Evolutionary conservation across 2,797 vertebrate species (phyloP), one percentile per base, ranked within the genome.

Genomic region (Gambusia yucatana): DNA sequence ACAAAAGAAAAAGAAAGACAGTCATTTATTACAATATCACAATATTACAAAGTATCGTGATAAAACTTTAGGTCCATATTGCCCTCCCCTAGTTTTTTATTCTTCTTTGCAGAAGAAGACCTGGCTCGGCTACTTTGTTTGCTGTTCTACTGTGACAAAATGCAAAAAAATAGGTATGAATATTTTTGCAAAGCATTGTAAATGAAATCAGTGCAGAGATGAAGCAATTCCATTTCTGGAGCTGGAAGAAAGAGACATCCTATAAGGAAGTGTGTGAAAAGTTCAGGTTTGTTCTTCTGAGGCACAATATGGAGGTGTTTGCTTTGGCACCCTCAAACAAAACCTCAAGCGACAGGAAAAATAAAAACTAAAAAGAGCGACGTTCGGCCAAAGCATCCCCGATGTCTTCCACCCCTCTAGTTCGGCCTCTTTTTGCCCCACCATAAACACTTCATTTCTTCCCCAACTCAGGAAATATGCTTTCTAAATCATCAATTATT

Each of bases 231-330:
- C 85, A 25, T 50, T 50, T 50, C 48, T 50, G 48, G 48, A 88
- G 81, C 84, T 84, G 79, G 70, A 87, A 76, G 74, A 59, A 65
- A 50, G 28, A 73, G 43, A 78, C 74, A 2, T 16, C 28, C 63
- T 11, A 48, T 83, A 91, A 88, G 91, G 82, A 89, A 72, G 88
- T 59, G 71, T 89, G 89, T 85, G 90, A 91, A 92, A 88, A 78
- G 69, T 84, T 86, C 63, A 65, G 72, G 82, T 52, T 39, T 25
- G 82, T 82, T 85, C 79, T 83, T 85, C 77, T 72, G 77, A 86
- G 88, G 90, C 88, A 82, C 82, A 89, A 87, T 48, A 91, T 82
- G 72, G 79, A 88, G 82, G 83, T 90, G 90, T 93, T 94, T 90
- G 80, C 81, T 92, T 91, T 91, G 93, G 90, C 89, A 73, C 13